Percentiles rank a stretch among this genome's conserved stretches.
These are phyloP conservation scores for Anadara kagoshimensis DNA, from an alignment of 1,140 invertebrate genomes.

Conservation along the genomic window DNA sequence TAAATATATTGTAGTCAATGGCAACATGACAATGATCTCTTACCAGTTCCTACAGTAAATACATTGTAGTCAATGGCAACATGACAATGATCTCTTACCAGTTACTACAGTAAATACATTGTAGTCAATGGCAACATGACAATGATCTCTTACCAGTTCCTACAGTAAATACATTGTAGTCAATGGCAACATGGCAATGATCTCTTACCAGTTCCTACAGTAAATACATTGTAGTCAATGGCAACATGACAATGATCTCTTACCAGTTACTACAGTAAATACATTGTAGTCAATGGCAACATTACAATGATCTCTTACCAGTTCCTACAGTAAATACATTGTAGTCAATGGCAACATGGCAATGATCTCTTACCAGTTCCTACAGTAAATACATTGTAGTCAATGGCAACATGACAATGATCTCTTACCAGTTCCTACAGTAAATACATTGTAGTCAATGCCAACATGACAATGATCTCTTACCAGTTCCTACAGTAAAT, in stretches of 20 bases:
- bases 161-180: no score
- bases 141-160: no score
- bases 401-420: constrained; percentile 84
- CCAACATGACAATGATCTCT: constrained; percentile 87
- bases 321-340: constrained; percentile 78
- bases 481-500: constrained; percentile 87
- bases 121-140: no score
- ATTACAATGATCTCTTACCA: constrained; percentile 86
- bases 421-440: constrained; percentile 86
- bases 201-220: constrained; percentile 86
- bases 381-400: constrained; percentile 87
- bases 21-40: constrained; percentile 87
- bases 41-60: constrained; percentile 81
- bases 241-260: no score
- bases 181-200: constrained; percentile 84
- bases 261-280: constrained; percentile 88
- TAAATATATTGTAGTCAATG: constrained; percentile 85
- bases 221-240: no score
- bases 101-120: constrained; percentile 78
- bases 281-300: constrained; percentile 86
- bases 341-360: constrained; percentile 86
- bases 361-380: no score
- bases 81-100: constrained; percentile 86
- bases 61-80: constrained; percentile 85
- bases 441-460: constrained; percentile 81